Conservation (phyloP, 2,888 invertebrate genomes). For the Luperina nickerlii region DNA sequence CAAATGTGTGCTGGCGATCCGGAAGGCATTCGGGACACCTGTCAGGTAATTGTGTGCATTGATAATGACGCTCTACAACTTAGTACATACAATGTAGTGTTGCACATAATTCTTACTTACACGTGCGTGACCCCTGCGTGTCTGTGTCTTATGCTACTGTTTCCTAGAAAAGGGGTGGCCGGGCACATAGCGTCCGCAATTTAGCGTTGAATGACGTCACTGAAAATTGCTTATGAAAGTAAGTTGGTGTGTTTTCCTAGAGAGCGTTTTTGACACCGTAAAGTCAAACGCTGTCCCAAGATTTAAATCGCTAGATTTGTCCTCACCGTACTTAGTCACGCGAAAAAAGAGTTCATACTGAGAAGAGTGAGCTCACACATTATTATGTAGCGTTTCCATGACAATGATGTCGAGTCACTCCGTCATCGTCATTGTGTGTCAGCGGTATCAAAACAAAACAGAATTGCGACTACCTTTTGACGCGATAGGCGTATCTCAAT, state of each 20-base stretch:
- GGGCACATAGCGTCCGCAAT: not conserved
- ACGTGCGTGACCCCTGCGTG: not conserved
- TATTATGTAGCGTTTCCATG: no score
- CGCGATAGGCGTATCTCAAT: not conserved
- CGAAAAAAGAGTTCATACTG: not conserved
- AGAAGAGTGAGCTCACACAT: not conserved
- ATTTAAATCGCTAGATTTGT: not conserved
- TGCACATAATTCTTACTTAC: not conserved
- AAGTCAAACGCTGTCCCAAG: not conserved
- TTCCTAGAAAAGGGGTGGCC: not conserved
- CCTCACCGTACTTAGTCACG: not conserved
- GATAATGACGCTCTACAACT: not conserved
- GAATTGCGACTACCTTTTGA: not conserved
- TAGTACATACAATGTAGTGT: not conserved
- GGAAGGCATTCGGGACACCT: conserved; percentile 80
- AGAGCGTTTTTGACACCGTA: not conserved
- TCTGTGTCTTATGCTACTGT: not conserved
- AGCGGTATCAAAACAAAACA: not conserved
- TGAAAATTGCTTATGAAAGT: not conserved
- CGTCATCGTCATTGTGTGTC: no score
- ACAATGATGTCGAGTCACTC: no score
- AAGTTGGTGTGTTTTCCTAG: not conserved
- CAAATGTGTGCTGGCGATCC: conserved; percentile 87
- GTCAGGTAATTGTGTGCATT: conserved; percentile 75
- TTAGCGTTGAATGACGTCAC: not conserved